Evolutionary conservation across 2,888 invertebrate genomes (phyloP).

Genomic region (Ephialtes manifestator): DNA sequence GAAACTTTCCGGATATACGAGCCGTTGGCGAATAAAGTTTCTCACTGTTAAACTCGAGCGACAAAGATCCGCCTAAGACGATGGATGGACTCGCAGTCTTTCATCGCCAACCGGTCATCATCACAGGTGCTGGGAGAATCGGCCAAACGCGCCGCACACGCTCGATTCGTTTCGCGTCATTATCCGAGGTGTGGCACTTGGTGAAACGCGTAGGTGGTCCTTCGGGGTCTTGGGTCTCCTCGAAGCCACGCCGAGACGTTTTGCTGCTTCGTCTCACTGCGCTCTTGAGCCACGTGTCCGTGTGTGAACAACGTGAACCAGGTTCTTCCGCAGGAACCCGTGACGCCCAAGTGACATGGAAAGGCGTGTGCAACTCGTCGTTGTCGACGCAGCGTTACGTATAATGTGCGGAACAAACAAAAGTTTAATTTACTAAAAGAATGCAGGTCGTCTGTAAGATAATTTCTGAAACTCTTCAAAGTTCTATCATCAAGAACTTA

Average conservation of each 20-base stretch:
- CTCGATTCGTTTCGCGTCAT: constrained; percentile 81
- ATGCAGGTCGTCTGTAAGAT: neutral
- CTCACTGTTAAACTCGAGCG: neutral
- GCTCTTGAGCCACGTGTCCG: constrained; percentile 36
- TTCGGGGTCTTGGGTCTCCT: constrained; percentile 56
- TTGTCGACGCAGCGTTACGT: neutral
- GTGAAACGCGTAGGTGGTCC: constrained; percentile 80
- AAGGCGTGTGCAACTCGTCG: constrained; percentile 30
- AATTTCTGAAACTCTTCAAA: neutral
- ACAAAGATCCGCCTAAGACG: constrained; percentile 57
- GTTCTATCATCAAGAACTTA: neutral
- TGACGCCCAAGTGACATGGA: constrained; percentile 38
- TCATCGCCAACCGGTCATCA: constrained; percentile 80
- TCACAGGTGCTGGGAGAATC: constrained; percentile 74
- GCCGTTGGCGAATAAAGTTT: neutral
- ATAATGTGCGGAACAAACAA: neutral
- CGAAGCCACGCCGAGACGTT: constrained; percentile 49
- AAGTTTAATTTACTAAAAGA: constrained; percentile 19
- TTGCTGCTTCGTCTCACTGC: constrained; percentile 43
- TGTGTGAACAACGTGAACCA: constrained; percentile 60
- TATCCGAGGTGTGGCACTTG: constrained; percentile 82
- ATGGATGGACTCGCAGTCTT: constrained; percentile 37
- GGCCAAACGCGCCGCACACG: constrained; percentile 72
- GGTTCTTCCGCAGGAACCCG: constrained; percentile 45
- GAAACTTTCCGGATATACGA: neutral